These are phyloP conservation scores for Morbakka virulenta DNA, from an alignment of 30 jellyfish, hydroid and myxozoan species.

Conservation along the genomic window DNA sequence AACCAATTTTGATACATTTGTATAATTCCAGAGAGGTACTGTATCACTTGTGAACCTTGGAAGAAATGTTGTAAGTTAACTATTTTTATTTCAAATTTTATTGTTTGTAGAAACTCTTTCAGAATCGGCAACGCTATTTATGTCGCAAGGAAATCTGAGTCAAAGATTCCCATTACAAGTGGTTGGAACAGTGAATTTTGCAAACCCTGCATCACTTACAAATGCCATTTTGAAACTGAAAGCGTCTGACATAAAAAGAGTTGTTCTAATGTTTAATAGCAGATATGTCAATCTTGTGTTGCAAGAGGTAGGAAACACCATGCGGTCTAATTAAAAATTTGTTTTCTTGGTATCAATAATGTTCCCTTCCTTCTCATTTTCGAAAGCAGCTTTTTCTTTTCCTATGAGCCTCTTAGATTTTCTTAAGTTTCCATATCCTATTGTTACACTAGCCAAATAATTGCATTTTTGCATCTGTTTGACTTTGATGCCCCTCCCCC, in stretches of 20 bases:
- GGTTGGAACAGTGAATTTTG: constrained; percentile 55
- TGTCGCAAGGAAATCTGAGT: constrained; percentile 60
- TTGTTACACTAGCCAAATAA: no score
- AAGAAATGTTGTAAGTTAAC: no score
- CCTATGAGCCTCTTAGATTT: background rate
- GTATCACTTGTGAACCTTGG: no score
- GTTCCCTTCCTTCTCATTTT: no score
- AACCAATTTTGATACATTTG: no score
- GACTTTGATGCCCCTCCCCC: no score
- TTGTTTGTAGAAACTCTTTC: constrained; percentile 49
- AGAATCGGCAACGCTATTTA: constrained; percentile 53
- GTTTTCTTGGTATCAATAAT: background rate
- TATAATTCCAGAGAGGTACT: no score
- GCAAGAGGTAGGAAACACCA: constrained; percentile 42
- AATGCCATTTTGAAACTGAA: constrained; percentile 30
- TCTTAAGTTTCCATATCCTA: background rate
- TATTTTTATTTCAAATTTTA: no score
- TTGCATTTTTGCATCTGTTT: no score
- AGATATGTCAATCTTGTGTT: constrained; percentile 42
- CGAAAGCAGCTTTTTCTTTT: no score
- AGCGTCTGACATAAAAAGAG: constrained; percentile 52
- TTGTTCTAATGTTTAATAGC: constrained; percentile 48
- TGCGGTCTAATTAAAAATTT: background rate
- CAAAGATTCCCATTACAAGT: constrained; percentile 54
- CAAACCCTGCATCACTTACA: constrained; percentile 21